Conservation (phyloP, 2,113 vertebrate genomes). For the Psilopsiagon aurifrons region DNA sequence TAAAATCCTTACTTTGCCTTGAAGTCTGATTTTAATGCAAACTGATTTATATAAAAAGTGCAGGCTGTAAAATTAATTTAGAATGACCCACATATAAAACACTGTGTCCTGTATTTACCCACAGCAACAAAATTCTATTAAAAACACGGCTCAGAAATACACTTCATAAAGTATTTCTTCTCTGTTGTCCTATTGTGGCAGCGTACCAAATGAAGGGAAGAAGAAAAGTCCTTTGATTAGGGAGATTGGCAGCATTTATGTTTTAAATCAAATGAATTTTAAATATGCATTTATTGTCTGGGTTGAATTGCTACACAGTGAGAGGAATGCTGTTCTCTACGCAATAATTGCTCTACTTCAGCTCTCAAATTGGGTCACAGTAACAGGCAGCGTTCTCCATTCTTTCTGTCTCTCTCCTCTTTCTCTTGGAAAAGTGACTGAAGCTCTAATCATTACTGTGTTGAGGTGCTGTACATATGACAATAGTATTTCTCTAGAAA, state of each 20-base stretch:
- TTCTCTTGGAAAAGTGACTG: not conserved
- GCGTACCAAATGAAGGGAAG: not conserved
- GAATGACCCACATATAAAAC: not conserved
- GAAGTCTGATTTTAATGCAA: not conserved
- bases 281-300: conserved; percentile 33
- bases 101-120: not conserved
- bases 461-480: not conserved
- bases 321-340: conserved; percentile 15
- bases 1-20: not conserved
- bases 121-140: not conserved
- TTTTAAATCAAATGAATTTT: conserved; percentile 4
- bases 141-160: not conserved
- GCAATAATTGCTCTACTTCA: conserved; percentile 9
- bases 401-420: not conserved
- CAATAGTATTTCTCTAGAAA: not conserved
- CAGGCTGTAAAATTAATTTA: not conserved
- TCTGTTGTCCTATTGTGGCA: not conserved
- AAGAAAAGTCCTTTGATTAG: not conserved
- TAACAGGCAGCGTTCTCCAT: not conserved
- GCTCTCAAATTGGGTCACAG: conserved; percentile 30
- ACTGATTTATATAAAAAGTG: not conserved
- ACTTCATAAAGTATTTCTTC: not conserved
- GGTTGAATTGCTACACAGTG: not conserved
- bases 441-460: not conserved
- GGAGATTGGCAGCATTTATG: not conserved